phyloP scores from a whole-genome alignment of 2,797 vertebrate species.

The Lagodon rhomboides region DNA sequence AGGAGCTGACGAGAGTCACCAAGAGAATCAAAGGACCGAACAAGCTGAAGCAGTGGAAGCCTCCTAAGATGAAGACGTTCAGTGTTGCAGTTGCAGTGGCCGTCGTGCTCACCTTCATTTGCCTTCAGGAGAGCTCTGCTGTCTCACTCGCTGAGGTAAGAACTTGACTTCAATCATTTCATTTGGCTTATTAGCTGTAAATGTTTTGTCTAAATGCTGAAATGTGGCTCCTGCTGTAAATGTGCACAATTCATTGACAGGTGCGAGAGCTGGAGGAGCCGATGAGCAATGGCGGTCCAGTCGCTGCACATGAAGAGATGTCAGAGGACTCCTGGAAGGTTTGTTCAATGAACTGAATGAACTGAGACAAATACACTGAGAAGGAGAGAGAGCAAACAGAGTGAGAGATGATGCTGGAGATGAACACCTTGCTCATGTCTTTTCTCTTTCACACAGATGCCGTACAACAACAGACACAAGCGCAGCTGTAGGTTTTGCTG shows the following conservation, averaged over 20 bases:
- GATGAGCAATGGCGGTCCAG: background rate
- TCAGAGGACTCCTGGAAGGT: constrained; percentile 21
- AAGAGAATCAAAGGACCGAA: background rate
- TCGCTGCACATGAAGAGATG: constrained; percentile 1
- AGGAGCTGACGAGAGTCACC: constrained; percentile 16
- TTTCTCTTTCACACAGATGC: constrained; percentile 13
- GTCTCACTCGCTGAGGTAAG: constrained; percentile 61
- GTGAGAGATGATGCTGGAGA: background rate
- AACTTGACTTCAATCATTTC: background rate
- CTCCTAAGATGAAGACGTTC: constrained; percentile 68
- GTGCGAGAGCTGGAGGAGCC: constrained; percentile 3
- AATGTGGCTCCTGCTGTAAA: background rate
- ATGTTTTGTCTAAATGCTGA: background rate
- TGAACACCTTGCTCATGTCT: background rate
- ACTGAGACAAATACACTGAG: background rate
- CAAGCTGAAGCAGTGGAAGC: background rate
- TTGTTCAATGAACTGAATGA: constrained; percentile 11
- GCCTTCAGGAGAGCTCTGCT: constrained; percentile 44
- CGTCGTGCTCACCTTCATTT: constrained; percentile 56
- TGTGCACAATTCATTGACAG: constrained; percentile 27
- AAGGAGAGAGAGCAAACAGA: no score
- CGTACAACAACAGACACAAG: background rate
- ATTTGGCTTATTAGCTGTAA: background rate
- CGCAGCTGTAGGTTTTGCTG: background rate
- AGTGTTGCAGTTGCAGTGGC: constrained; percentile 37